These are phyloP conservation scores for Mormyrus proboscirostris DNA, from an alignment of 2,797 vertebrate species.

Conservation along the genomic window DNA sequence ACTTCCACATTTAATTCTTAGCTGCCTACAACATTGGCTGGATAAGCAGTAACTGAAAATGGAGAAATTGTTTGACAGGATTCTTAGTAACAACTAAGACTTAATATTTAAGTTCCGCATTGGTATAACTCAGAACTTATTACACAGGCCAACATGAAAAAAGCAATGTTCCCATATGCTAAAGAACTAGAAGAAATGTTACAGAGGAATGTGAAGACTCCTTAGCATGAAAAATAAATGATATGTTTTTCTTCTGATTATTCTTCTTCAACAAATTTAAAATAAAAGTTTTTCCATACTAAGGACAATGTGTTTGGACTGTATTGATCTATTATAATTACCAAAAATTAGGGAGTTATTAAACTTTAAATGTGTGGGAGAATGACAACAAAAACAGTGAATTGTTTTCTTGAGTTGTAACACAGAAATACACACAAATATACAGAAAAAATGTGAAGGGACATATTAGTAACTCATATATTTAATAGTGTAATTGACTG, in stretches of 20 bases:
- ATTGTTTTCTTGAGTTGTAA: neutral
- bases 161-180: neutral
- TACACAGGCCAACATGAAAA: neutral
- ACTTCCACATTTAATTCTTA: neutral
- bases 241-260: neutral
- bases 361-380: neutral
- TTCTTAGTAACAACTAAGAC: neutral
- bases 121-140: neutral
- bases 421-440: neutral
- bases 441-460: neutral
- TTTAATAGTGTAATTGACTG: constrained; percentile 13
- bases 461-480: neutral
- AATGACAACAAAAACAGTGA: neutral
- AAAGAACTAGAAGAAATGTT: neutral
- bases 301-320: neutral
- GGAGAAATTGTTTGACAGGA: neutral
- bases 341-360: neutral
- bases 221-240: neutral
- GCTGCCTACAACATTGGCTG: neutral
- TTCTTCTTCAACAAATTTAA: neutral
- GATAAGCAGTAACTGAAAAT: neutral
- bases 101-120: neutral
- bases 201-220: neutral
- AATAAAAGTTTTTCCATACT: neutral
- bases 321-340: neutral